These are phyloP conservation scores for Leptobrachium leishanense DNA, from an alignment of 2,113 vertebrate species.

Conservation along the genomic window DNA sequence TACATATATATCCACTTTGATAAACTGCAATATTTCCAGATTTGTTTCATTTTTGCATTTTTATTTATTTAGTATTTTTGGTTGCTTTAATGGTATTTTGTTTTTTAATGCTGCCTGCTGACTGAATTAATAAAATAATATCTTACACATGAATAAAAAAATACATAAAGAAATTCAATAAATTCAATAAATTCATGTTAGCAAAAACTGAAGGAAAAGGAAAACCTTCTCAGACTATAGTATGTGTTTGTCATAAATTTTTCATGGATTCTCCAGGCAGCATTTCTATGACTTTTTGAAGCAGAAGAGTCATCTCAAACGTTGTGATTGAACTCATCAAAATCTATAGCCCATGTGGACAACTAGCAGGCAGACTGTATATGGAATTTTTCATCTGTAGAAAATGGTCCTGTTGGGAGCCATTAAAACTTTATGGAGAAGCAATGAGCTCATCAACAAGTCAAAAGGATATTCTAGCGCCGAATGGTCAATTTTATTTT, in stretches of 20 bases:
- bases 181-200: no score
- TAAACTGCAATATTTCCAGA: no score
- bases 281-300: neutral
- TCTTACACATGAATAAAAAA: no score
- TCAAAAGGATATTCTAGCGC: neutral
- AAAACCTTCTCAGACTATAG: no score
- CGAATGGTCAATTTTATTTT: neutral
- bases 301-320: neutral
- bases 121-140: no score
- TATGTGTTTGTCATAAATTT: neutral
- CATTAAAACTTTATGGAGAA: conserved; percentile 1
- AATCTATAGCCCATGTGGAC: conserved; percentile 7
- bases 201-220: no score
- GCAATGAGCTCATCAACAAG: neutral
- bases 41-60: no score
- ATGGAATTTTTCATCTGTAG: conserved; percentile 17
- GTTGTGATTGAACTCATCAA: neutral
- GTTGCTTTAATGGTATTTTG: no score
- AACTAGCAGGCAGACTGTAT: neutral
- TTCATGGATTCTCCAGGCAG: neutral
- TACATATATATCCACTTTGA: no score
- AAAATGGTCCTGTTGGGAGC: neutral
- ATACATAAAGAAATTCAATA: no score
- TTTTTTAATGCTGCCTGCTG: no score
- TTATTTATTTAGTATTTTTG: no score